Evolutionary conservation across 2,797 vertebrate genomes (phyloP), one percentile per base, ranked within the genome.

Genomic region (Fratercula arctica): DNA sequence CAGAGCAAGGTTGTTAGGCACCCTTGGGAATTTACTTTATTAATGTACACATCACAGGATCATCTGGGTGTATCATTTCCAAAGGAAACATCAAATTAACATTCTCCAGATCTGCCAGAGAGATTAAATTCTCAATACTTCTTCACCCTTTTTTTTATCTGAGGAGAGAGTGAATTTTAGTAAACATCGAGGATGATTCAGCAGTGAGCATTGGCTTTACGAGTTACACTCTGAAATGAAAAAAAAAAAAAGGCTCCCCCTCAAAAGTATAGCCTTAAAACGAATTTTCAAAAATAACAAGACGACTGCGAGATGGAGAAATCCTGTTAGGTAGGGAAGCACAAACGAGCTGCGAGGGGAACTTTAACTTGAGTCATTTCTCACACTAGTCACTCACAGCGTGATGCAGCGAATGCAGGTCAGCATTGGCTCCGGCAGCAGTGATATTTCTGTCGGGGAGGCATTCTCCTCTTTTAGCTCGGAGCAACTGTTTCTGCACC

Each of bases 71-170:
- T 35, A 67, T 50, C 1, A 37, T 70, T 90, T 87, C 31, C 18
- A 70, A 85, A 87, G 83, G n/a, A 83, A 94, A 83, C 5, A 68
- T 5, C 25, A 85, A 83, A 91, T 74, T 60, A 79, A 53, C 28
- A 78, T 60, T 24, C 6, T 59, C 23, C 20, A 14, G 25, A 61
- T 84, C 16, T 39, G 17, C 56, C 37, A 87, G 41, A 63, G 43
- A 67, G 18, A 54, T 64, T 72, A 74, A 92, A 89, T 67, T 91
- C 10, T 24, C 43, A 19, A 3, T 24, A 6, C 0, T 1, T 59
- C 43, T 90, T 80, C 43, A 48, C 3, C 17, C 59, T 46, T 79
- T 61, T 61, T 80, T 92, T 92, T 50, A 46, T 80, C 61, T 75
- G 53, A 94, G 14, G 16, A 64, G n/a, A 78, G 35, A 53, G 6